Percentiles rank a stretch among this genome's conserved stretches.
phyloP scores from a whole-genome alignment of 2,113 vertebrate species.

The Aegithalos caudatus region DNA sequence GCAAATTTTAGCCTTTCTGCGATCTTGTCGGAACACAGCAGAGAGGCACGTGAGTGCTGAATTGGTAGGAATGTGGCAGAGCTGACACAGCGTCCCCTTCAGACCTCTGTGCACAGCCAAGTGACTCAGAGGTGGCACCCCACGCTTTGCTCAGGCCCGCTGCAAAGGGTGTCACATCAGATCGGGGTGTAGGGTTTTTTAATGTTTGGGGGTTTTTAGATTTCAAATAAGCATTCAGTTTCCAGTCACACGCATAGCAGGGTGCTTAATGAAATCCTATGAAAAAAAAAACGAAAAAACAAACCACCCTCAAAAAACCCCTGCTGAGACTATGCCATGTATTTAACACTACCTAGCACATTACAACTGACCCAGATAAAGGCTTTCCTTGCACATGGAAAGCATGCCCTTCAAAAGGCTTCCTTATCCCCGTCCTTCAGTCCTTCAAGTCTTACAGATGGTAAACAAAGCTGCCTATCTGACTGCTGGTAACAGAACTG shows the following conservation, averaged over 20 bases:
- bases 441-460: background rate
- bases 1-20: background rate
- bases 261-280: background rate
- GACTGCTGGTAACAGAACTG: background rate
- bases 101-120: background rate
- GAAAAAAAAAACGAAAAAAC: too few species aligned
- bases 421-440: background rate
- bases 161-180: background rate
- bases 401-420: background rate
- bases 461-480: background rate
- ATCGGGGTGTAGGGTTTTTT: background rate
- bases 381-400: background rate
- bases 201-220: background rate
- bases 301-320: background rate
- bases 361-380: background rate
- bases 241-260: background rate
- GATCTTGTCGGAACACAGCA: fast-evolving
- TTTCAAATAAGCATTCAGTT: background rate
- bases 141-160: background rate
- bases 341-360: background rate
- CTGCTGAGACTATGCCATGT: background rate
- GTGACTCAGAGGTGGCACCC: background rate
- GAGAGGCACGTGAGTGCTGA: background rate
- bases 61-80: fast-evolving
- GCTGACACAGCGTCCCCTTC: background rate